Conservation (phyloP, 2,113 vertebrate genomes). For the Suricata suricatta region DNA sequence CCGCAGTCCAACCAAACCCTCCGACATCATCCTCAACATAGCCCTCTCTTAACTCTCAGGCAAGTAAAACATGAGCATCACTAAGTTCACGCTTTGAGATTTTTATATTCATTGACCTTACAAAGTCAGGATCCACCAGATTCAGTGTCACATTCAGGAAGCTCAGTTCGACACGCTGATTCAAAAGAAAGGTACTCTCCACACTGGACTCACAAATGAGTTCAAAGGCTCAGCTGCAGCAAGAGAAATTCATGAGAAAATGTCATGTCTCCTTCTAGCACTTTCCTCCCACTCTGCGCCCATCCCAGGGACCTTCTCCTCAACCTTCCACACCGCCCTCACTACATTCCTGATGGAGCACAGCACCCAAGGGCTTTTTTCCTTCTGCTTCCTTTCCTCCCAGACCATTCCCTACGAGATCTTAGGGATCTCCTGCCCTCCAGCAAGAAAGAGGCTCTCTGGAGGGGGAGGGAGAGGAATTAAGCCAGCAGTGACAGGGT, state of each 20-base stretch:
- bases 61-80: not conserved
- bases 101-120: not conserved
- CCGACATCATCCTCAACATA: not conserved
- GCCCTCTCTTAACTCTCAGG: not conserved
- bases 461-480: not conserved
- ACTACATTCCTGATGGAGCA: not conserved
- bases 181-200: not conserved
- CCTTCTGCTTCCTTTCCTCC: not conserved
- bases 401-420: not conserved
- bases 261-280: not conserved
- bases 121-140: not conserved
- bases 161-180: not conserved
- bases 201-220: not conserved
- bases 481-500: not conserved
- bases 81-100: not conserved
- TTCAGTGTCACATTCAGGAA: not conserved
- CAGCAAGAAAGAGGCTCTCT: not conserved
- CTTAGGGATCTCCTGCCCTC: not conserved
- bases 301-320: not conserved
- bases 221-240: not conserved
- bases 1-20: not conserved
- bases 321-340: not conserved
- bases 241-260: not conserved
- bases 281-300: not conserved
- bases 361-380: not conserved